Percentiles rank a stretch among this genome's conserved stretches.
Conservation (phyloP, 2,113 vertebrate genomes). For the Leucopsar rothschildi region DNA sequence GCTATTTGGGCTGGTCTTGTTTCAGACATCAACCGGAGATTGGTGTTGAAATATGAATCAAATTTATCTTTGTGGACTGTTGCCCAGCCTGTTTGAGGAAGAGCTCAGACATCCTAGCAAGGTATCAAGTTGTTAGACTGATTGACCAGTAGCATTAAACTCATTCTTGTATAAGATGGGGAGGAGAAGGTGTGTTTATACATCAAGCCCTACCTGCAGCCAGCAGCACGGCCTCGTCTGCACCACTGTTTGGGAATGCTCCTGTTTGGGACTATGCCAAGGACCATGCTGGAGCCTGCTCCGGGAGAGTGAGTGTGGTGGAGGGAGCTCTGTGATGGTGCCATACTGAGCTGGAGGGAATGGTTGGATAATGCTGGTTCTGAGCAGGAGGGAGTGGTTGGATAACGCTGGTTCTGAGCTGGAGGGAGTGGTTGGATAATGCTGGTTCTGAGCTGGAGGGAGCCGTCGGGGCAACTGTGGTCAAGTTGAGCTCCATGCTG, state of each 20-base stretch:
- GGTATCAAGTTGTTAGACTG: neutral
- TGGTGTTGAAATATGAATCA: neutral
- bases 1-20: neutral
- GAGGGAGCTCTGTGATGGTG: neutral
- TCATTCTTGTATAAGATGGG: neutral
- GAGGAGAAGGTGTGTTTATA: neutral
- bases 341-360: neutral
- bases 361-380: accelerated
- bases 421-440: neutral
- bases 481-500: neutral
- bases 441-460: accelerated
- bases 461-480: accelerated
- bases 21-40: neutral
- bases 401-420: accelerated
- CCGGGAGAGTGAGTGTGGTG: accelerated
- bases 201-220: neutral
- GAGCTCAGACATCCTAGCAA: neutral
- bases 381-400: accelerated
- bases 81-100: neutral
- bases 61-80: neutral
- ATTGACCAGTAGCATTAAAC: neutral
- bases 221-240: neutral
- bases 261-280: neutral
- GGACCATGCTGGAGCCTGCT: neutral
- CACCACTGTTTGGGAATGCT: neutral